Percentiles rank a stretch among this genome's conserved stretches.
phyloP scores from a whole-genome alignment of 2,113 vertebrate genomes.

The Calidris pugnax region DNA sequence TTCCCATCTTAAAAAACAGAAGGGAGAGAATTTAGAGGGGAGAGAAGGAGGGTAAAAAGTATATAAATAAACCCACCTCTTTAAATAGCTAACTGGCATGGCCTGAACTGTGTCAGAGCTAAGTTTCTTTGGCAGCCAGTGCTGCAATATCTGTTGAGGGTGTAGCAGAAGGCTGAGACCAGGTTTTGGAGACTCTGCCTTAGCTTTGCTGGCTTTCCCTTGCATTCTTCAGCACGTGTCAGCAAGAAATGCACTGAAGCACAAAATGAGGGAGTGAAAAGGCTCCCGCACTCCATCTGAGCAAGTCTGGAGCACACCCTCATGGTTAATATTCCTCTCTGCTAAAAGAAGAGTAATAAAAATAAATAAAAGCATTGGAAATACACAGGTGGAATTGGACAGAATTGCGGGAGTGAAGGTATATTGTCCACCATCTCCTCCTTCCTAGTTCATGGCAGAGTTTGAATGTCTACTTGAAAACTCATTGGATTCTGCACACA shows the following conservation, averaged over 20 bases:
- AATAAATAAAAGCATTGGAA: not conserved
- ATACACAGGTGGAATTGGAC: not conserved
- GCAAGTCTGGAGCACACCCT: not conserved
- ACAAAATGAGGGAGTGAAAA: not conserved
- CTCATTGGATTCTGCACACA: not conserved
- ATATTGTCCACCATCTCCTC: not conserved
- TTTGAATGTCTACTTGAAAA: not conserved
- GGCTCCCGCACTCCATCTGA: not conserved
- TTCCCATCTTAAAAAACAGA: not conserved
- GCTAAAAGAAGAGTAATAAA: not conserved
- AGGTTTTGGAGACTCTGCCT: not conserved
- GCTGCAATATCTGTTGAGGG: not conserved
- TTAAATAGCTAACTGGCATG: slow-evolving; percentile 35
- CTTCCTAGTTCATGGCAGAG: not conserved
- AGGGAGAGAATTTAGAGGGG: not conserved
- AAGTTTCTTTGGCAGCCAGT: not conserved
- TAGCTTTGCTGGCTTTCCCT: not conserved
- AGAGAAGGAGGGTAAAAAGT: not conserved
- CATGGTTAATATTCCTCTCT: not conserved
- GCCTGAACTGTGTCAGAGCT: not conserved
- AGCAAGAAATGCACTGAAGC: slow-evolving; percentile 2
- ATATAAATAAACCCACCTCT: slow-evolving; percentile 12
- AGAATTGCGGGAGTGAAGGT: not conserved
- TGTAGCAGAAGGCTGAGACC: not conserved
- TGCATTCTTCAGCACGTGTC: not conserved